Base-by-base conservation (phyloP, 2,797 vertebrate genomes). In the Argyrosomus regius region DNA sequence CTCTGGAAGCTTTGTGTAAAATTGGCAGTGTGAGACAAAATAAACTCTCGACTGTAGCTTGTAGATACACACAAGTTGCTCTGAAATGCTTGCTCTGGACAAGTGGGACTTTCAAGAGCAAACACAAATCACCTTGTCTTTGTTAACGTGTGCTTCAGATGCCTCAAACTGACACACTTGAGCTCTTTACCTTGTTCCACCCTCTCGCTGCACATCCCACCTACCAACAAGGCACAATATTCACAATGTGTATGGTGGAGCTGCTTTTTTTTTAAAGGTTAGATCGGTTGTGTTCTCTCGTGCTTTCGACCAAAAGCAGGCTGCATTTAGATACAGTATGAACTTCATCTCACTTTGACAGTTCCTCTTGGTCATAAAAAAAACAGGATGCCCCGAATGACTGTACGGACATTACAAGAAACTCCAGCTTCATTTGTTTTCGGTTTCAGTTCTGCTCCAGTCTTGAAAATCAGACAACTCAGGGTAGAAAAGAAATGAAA, bases 51-150 rank as follows among this genome's bases (percentile, higher is more conserved):
- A 6, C 31, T 49, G 9, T 13, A 61, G 69, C 52, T 59, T 61
- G 41, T 26, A 70, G 31, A 70, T 52, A 22, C 56, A 48, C 58
- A 52, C 53, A 26, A 59, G 46, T 66, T 20, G 13, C 12, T 64
- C 45, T 56, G 64, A 28, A 59, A 58, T 41, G 20, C 54, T 62
- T 31, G 39, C 48, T 49, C 5, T 13, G 45, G 12, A 74, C 62
- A 57, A 54, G 48, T 61, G 26, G n/a, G 43, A 54, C 41, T 52
- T 66, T 87, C 17, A 73, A 72, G 56, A 13, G 70, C 67, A 46
- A 72, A 62, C 58, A 35, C 53, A 46, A 58, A 60, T 69, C 41
- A 18, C 28, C 20, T 45, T 46, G 28, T 58, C n/a, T 72, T 58
- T 72, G 57, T 62, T 68, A 49, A n/a, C 31, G 13, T 31, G 2